Percentiles rank a stretch among this genome's conserved stretches.
Conservation (phyloP, 2,888 invertebrate genomes). For the Embidobia sp. region DNA sequence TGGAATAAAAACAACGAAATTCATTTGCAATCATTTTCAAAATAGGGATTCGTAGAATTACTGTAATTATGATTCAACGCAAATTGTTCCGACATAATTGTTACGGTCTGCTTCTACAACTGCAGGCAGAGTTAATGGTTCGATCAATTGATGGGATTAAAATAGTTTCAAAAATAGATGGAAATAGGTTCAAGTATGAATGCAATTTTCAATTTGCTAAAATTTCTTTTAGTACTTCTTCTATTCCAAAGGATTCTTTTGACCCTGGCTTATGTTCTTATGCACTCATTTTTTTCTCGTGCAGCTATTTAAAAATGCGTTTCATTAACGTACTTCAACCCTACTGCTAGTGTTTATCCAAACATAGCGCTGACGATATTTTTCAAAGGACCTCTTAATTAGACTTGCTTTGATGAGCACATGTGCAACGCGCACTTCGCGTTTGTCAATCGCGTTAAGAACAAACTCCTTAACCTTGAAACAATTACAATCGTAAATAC, state of each 20-base stretch:
- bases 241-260: neutral
- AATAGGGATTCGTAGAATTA: too few relatives aligned
- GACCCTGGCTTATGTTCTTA: neutral
- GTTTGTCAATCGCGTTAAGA: constrained; percentile 25
- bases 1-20: too few relatives aligned
- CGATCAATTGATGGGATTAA: too few relatives aligned
- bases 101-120: too few relatives aligned
- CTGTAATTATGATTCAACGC: too few relatives aligned
- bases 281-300: neutral
- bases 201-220: too few relatives aligned
- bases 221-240: too few relatives aligned
- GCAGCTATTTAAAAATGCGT: constrained; percentile 36
- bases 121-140: too few relatives aligned
- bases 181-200: too few relatives aligned
- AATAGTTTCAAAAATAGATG: too few relatives aligned
- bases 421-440: constrained; percentile 4
- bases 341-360: constrained; percentile 23
- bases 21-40: too few relatives aligned
- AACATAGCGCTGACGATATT: constrained; percentile 57
- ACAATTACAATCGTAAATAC: neutral
- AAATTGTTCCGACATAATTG: too few relatives aligned
- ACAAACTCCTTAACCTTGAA: neutral
- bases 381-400: constrained; percentile 58
- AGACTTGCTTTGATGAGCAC: constrained; percentile 42
- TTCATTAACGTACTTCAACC: constrained; percentile 29